Conservation (phyloP, 2,888 invertebrate genomes). For the Mimumesa dahlbomi region DNA sequence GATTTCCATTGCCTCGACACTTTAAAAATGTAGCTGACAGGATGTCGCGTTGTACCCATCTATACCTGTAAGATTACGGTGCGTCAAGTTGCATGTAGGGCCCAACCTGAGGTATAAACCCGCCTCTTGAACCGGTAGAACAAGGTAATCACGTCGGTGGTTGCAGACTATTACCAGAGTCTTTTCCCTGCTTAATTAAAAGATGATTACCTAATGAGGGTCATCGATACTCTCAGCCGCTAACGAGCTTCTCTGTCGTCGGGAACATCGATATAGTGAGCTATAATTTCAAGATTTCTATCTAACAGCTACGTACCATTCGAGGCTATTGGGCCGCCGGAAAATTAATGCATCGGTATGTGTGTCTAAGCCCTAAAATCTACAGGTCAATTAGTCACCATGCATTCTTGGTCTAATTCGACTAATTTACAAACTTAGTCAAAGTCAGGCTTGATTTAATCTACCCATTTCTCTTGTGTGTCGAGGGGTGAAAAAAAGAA, state of each 20-base stretch:
- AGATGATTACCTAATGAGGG: conserved; percentile 72
- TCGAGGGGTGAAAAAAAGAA: background rate
- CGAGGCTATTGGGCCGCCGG: conserved; percentile 2
- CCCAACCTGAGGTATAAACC: conserved; percentile 35
- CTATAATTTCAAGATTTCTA: conserved; percentile 51
- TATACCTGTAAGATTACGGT: conserved; percentile 23
- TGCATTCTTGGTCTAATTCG: conserved; percentile 27
- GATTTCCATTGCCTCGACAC: background rate
- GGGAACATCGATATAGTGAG: conserved; percentile 32
- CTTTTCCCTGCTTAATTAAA: conserved; percentile 67
- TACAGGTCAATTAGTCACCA: conserved; percentile 33
- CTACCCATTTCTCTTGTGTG: background rate
- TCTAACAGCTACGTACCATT: conserved; percentile 13
- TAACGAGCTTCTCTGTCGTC: conserved; percentile 53
- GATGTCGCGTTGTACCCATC: conserved; percentile 14
- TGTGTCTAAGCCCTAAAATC: conserved; percentile 1
- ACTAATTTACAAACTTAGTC: conserved; percentile 23
- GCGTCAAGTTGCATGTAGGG: conserved; percentile 38
- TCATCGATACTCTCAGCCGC: conserved; percentile 58
- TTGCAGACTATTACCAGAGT: conserved; percentile 44
- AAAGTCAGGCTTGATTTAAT: conserved; percentile 1
- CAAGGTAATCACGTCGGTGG: conserved; percentile 60
- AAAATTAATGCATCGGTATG: conserved; percentile 19
- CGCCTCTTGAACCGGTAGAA: conserved; percentile 56
- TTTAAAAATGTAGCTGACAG: conserved; percentile 15